Evolutionary conservation across 2,888 invertebrate genomes (phyloP).

Genomic region (Conops quadrifasciatus): DNA sequence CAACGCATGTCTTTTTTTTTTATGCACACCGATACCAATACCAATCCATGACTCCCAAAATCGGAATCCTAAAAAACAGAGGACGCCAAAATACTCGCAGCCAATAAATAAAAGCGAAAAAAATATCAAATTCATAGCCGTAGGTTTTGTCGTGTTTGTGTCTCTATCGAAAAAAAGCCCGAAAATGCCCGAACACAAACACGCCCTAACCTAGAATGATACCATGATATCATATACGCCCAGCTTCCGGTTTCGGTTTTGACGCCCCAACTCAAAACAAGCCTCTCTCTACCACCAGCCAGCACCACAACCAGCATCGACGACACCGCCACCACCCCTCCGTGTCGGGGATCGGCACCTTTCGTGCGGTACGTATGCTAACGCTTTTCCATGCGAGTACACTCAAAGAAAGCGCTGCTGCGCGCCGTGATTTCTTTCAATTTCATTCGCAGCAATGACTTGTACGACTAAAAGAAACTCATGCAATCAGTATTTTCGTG

Average conservation of each 20-base stretch:
- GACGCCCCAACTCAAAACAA: conserved; percentile 37
- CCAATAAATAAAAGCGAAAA: conserved; percentile 34
- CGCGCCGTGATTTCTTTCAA: not conserved
- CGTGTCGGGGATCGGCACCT: not conserved
- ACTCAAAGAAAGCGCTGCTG: not conserved
- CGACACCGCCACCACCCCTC: not conserved
- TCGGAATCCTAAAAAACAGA: conserved; percentile 41
- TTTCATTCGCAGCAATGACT: not conserved
- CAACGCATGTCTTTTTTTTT: not conserved
- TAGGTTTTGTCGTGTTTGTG: conserved; percentile 43
- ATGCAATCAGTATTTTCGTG: not conserved
- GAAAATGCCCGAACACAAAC: conserved; percentile 42
- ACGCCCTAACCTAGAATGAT: conserved; percentile 59
- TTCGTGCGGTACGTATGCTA: not conserved
- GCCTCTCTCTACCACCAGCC: not conserved
- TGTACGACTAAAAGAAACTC: not conserved
- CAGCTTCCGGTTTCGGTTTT: conserved; percentile 55
- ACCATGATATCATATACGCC: conserved; percentile 64
- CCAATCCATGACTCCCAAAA: conserved; percentile 30
- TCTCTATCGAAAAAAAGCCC: conserved; percentile 8
- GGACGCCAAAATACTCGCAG: not conserved
- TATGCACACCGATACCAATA: not conserved
- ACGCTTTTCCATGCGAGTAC: not conserved
- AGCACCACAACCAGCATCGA: not conserved
- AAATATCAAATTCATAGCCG: conserved; percentile 20